Evolutionary conservation across 1,140 invertebrate species (phyloP).

Genomic region (Drosophila equinoxialis): DNA sequence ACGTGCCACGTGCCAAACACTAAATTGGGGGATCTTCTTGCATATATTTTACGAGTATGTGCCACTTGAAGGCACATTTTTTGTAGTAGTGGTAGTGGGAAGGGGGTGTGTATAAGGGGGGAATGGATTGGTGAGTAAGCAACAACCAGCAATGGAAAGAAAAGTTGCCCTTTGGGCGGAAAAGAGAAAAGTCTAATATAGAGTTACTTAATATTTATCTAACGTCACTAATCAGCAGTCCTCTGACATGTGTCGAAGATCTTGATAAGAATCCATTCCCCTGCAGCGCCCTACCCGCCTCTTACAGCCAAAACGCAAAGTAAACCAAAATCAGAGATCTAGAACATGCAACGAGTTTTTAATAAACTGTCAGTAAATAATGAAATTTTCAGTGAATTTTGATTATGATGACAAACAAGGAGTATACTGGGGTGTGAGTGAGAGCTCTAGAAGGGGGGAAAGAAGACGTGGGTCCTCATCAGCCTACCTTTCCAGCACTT

Average conservation of each 20-base stretch:
- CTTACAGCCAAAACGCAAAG: constrained; percentile 18
- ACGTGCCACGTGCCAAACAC: constrained; percentile 68
- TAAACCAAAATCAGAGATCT: constrained; percentile 42
- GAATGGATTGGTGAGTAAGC: neutral
- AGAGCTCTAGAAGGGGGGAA: neutral
- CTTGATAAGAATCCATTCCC: constrained; percentile 54
- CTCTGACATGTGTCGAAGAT: constrained; percentile 67
- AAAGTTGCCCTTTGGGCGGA: constrained; percentile 54
- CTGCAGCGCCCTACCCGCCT: neutral
- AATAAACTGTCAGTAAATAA: constrained; percentile 77
- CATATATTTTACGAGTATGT: constrained; percentile 32
- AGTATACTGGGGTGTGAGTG: constrained; percentile 3
- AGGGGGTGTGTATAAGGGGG: neutral
- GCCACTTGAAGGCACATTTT: constrained; percentile 63
- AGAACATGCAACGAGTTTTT: constrained; percentile 63
- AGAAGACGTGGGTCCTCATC: neutral
- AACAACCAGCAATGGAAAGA: neutral
- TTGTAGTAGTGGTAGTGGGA: neutral
- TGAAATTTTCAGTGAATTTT: constrained; percentile 62
- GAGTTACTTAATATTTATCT: constrained; percentile 76
- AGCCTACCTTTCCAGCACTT: neutral
- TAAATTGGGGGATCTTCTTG: constrained; percentile 38
- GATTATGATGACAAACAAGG: constrained; percentile 46
- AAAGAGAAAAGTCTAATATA: constrained; percentile 56
- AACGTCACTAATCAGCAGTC: constrained; percentile 60